Percentiles rank a stretch among this genome's conserved stretches.
Evolutionary conservation across 2,888 invertebrate genomes (phyloP).

Genomic region (Rosalia funebris): DNA sequence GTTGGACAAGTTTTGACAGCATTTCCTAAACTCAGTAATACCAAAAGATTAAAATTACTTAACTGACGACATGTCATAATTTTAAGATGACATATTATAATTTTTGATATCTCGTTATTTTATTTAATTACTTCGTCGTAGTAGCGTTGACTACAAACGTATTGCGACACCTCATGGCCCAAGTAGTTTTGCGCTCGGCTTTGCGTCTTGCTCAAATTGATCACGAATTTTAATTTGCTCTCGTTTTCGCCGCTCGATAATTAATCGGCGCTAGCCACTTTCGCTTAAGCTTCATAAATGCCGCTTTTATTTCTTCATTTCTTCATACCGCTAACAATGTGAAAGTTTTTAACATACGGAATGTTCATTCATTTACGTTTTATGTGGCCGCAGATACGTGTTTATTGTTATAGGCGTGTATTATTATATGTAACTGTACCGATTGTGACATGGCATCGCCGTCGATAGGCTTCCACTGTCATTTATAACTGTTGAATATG

Average conservation of each 20-base stretch:
- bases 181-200: neutral
- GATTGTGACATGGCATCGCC: neutral
- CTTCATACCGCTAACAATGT: slow-evolving; percentile 7
- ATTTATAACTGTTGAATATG: no score
- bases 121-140: no score
- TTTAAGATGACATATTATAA: no score
- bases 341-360: slow-evolving; percentile 19
- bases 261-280: slow-evolving; percentile 7
- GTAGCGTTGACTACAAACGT: no score
- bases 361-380: slow-evolving; percentile 11
- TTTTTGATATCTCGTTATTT: no score
- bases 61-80: no score
- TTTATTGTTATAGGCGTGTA: neutral
- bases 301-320: slow-evolving; percentile 5
- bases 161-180: neutral
- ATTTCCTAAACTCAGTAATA: no score
- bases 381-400: neutral
- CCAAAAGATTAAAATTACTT: no score
- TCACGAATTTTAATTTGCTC: slow-evolving; percentile 10
- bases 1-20: no score
- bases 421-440: neutral
- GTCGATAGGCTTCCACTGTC: no score
- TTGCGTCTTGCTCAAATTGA: slow-evolving; percentile 1
- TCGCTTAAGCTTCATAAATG: slow-evolving; percentile 7
- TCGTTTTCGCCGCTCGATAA: neutral